Conservation (phyloP, 2,797 vertebrate genomes). For the Acomys russatus region DNA sequence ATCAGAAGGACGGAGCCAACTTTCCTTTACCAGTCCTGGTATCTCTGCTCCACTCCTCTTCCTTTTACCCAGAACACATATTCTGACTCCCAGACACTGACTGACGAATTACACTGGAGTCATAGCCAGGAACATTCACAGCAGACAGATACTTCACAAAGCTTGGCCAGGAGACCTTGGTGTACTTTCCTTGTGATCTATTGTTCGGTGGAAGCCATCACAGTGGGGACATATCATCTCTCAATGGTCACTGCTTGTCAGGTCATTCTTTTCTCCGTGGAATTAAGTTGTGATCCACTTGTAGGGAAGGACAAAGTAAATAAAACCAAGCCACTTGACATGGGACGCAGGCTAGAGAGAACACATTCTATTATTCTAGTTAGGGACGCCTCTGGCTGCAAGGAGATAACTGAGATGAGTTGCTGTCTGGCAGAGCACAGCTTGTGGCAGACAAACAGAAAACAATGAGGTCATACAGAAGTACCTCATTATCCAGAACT, state of each 20-base stretch:
- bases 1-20: not conserved
- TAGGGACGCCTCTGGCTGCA: constrained; percentile 40
- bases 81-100: constrained; percentile 35
- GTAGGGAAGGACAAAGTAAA: constrained; percentile 8
- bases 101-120: not conserved
- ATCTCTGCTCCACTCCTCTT: not conserved
- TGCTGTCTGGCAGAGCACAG: constrained; percentile 68
- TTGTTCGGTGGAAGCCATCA: constrained; percentile 36
- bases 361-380: constrained; percentile 46
- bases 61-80: constrained; percentile 4
- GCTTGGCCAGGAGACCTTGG: constrained; percentile 7
- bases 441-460: constrained; percentile 70
- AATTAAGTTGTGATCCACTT: constrained; percentile 37
- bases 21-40: not conserved
- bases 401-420: constrained; percentile 50
- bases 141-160: constrained; percentile 41
- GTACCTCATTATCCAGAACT: constrained; percentile 54
- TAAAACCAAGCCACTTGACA: constrained; percentile 46
- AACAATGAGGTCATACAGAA: constrained; percentile 76
- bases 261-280: not conserved
- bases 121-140: not conserved
- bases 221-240: constrained; percentile 35
- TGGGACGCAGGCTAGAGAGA: constrained; percentile 58
- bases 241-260: constrained; percentile 53
- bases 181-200: constrained; percentile 42